Evolutionary conservation across 2,113 vertebrate genomes (phyloP), one percentile per base, ranked within the genome.

Genomic region (Octodon degus): DNA sequence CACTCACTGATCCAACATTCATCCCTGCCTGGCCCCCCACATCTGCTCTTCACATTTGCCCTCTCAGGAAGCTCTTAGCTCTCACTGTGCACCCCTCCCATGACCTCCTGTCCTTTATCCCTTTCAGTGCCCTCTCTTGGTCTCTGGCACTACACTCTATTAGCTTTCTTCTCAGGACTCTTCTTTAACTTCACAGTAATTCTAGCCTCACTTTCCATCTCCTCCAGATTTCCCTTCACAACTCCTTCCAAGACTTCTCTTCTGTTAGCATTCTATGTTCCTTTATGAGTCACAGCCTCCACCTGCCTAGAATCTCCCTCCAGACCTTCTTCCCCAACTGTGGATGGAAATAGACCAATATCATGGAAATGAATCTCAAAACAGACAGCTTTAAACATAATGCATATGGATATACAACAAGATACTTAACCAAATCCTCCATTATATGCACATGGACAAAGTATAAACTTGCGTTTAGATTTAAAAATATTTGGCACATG

Each of bases 291-390:
- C 34, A 55, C 17, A 68, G 70, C 19, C 50, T 74, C n/a, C 17
- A 65, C 50, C 67, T 47, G 10, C 82, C 63, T 68, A 62, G 13
- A 62, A 0, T 79, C 34, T 97, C 62, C 84, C 19, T 8, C 63
- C 55, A 67, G 68, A 55, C 20, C 10, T 1, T 67, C 4, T 65
- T 72, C n/a, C 77, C 63, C 84, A 76, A 20, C 62, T 82, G 32
- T 47, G 62, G 32, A 19, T 34, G 27, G 53, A 96, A 91, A 83
- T 67, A 40, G 2, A 55, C 77, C 47, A 95, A 70, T n/a, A 81
- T 84, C 34, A 62, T 60, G 74, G 93, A 91, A n/a, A 90, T 65
- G 62, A 86, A 70, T 82, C 85, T 91, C 50, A 88, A 89, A 88
- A 89, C 65, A 50, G 53, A 87, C 40, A 34, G 60, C 67, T 82